These are phyloP conservation scores for Kryptolebias ocellatus DNA, from an alignment of 2,797 vertebrate genomes.

Conservation along the genomic window DNA sequence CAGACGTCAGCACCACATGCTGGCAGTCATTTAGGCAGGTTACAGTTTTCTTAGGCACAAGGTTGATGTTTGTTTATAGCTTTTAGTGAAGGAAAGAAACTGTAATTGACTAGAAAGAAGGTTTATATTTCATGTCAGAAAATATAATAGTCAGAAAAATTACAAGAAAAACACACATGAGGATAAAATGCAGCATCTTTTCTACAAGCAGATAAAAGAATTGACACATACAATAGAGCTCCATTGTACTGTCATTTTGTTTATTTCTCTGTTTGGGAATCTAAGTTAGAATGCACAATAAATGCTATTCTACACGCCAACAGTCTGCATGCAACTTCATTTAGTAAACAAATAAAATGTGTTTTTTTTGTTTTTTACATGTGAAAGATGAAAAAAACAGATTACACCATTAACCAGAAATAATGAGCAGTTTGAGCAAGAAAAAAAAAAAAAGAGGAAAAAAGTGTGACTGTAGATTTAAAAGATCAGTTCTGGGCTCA, in stretches of 20 bases:
- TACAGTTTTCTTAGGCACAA: too few relatives aligned
- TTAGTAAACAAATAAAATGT: conserved; percentile 41
- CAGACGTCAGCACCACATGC: too few relatives aligned
- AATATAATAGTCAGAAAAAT: conserved; percentile 43
- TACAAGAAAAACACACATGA: conserved; percentile 23
- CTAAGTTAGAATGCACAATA: conserved; percentile 56
- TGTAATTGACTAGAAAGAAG: conserved; percentile 33
- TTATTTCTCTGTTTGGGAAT: conserved; percentile 51
- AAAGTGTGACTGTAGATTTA: background rate
- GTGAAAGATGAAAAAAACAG: conserved; percentile 46
- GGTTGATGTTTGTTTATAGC: conserved; percentile 17
- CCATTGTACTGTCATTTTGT: conserved; percentile 42
- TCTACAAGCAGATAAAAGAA: conserved; percentile 36
- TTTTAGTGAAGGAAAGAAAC: conserved; percentile 4
- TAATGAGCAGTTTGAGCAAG: conserved; percentile 23
- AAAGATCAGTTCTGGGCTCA: conserved; percentile 18
- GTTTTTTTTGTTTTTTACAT: conserved; percentile 5
- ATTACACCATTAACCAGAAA: conserved; percentile 40
- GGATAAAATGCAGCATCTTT: conserved; percentile 22
- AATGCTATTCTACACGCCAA: conserved; percentile 65
- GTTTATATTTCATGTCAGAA: conserved; percentile 55
- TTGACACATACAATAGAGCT: conserved; percentile 25
- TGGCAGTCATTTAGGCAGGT: too few relatives aligned
- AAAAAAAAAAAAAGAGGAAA: background rate
- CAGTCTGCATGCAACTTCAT: conserved; percentile 71